Conservation (phyloP, 2,113 vertebrate genomes). For the Cyanocitta stelleri region DNA sequence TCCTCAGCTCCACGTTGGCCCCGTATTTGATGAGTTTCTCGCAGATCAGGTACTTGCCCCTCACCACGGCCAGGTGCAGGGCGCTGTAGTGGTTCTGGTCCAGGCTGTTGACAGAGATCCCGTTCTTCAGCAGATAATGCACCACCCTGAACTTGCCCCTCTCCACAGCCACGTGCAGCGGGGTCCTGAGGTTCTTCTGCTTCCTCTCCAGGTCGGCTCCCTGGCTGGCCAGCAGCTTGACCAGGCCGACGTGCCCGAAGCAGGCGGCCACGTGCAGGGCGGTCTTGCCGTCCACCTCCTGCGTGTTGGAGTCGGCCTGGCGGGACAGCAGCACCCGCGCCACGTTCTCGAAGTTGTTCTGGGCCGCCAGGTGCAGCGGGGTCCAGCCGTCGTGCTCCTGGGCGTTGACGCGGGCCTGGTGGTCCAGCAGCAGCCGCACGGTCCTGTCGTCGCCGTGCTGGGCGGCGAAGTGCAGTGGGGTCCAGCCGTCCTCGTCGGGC, state of each 20-base stretch:
- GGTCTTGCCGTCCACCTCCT: constrained; percentile 70
- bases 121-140: constrained; percentile 74
- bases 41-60: constrained; percentile 79
- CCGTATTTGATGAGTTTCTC: constrained; percentile 75
- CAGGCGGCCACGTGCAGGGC: constrained; percentile 77
- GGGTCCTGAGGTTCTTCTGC: constrained; percentile 69
- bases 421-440: constrained; percentile 74
- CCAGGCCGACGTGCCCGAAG: constrained; percentile 77
- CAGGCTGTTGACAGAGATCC: constrained; percentile 35
- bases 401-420: constrained; percentile 58
- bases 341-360: constrained; percentile 84
- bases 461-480: constrained; percentile 80
- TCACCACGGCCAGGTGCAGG: constrained; percentile 77
- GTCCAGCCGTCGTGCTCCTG: constrained; percentile 78
- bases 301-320: constrained; percentile 60
- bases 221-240: constrained; percentile 77
- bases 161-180: constrained; percentile 79
- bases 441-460: constrained; percentile 79
- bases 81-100: constrained; percentile 73
- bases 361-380: constrained; percentile 81
- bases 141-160: constrained; percentile 80
- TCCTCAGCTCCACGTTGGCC: constrained; percentile 68
- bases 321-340: constrained; percentile 78
- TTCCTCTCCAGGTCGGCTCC: constrained; percentile 71
- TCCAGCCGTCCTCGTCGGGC: constrained; percentile 78